Percentiles rank a stretch among this genome's conserved stretches.
phyloP scores from a whole-genome alignment of 1,140 invertebrate species.

The Drosophila athabasca region DNA sequence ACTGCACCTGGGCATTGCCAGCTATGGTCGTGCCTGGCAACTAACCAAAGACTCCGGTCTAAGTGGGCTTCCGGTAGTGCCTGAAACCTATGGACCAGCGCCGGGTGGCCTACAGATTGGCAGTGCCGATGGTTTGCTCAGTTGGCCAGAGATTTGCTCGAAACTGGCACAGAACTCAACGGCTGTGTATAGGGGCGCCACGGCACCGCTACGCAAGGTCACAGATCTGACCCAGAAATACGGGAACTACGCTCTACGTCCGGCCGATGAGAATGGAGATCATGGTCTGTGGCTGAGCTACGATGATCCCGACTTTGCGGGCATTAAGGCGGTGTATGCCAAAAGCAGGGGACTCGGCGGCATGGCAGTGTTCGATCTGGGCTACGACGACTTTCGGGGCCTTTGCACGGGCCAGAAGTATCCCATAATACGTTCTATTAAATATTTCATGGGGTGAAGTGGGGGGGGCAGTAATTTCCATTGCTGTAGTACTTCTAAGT shows the following conservation, averaged over 20 bases:
- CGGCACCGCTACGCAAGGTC: constrained; percentile 88
- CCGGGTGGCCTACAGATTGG: constrained; percentile 86
- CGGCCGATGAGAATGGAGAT: constrained; percentile 87
- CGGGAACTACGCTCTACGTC: constrained; percentile 89
- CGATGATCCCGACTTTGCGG: constrained; percentile 93
- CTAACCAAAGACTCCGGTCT: constrained; percentile 88
- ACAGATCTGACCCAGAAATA: constrained; percentile 89
- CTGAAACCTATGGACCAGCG: constrained; percentile 87
- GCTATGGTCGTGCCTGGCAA: constrained; percentile 93
- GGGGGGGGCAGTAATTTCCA: constrained; percentile 6
- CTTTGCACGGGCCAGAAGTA: constrained; percentile 90
- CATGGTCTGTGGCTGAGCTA: constrained; percentile 94
- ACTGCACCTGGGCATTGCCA: constrained; percentile 92
- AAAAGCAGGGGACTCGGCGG: constrained; percentile 90
- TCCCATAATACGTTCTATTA: constrained; percentile 87
- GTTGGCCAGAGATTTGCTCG: constrained; percentile 87
- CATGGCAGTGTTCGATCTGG: constrained; percentile 91
- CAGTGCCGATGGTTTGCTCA: constrained; percentile 86
- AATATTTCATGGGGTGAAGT: constrained; percentile 78
- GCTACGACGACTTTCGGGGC: constrained; percentile 92
- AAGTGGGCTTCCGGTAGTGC: constrained; percentile 90
- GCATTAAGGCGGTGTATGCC: constrained; percentile 90
- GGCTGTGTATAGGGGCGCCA: constrained; percentile 85
- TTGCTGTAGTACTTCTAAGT: neutral
- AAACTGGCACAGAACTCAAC: constrained; percentile 84